Conservation (phyloP, 2,797 vertebrate species). For the Hirundo rustica region DNA sequence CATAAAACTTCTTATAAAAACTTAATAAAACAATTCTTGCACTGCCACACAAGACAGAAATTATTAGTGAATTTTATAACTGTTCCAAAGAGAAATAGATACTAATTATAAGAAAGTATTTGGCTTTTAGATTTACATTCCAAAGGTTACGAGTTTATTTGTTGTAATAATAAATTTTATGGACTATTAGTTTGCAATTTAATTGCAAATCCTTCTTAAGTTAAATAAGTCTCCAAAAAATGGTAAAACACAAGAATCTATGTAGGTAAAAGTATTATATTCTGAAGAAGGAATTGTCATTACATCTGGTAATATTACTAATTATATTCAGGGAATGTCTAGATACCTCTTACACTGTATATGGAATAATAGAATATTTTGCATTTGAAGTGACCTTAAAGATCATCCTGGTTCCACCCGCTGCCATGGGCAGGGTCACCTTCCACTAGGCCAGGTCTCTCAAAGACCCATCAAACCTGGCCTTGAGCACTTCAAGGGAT, state of each 20-base stretch:
- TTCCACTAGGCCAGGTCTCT: too few relatives aligned
- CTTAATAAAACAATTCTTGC: too few relatives aligned
- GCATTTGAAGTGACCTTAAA: background rate
- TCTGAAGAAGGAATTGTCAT: background rate
- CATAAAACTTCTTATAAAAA: too few relatives aligned
- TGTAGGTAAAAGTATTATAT: background rate
- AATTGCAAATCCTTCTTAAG: background rate
- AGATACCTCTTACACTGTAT: background rate
- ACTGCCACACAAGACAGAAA: too few relatives aligned
- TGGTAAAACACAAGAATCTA: background rate
- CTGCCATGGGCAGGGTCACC: background rate
- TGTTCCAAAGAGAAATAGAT: background rate
- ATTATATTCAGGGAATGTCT: background rate
- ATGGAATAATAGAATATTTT: background rate
- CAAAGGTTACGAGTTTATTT: background rate
- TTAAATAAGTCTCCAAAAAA: background rate
- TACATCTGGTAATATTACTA: background rate
- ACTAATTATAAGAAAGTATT: background rate
- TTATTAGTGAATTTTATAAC: background rate
- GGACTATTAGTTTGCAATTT: background rate
- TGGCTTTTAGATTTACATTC: background rate
- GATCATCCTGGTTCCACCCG: background rate
- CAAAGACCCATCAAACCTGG: background rate
- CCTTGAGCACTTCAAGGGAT: background rate
- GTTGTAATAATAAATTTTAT: background rate